Percentiles rank a stretch among this genome's conserved stretches.
These are phyloP conservation scores for Promerops cafer DNA, from an alignment of 2,113 vertebrate species.

Conservation along the genomic window DNA sequence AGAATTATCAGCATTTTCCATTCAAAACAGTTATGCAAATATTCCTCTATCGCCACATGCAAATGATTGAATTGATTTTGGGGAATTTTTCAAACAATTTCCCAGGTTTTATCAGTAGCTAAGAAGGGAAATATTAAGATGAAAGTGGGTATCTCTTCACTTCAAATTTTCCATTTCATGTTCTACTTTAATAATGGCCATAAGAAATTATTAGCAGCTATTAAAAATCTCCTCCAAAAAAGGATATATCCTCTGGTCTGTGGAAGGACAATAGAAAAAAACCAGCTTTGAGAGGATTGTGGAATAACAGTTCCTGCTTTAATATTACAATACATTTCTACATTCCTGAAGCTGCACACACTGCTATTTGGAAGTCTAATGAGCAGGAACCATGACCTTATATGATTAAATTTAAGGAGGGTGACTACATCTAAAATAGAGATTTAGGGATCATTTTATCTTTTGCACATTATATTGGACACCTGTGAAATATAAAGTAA, in stretches of 20 bases:
- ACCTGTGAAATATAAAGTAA: neutral
- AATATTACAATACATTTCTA: neutral
- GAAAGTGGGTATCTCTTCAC: neutral
- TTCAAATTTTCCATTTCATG: neutral
- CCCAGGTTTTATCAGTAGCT: neutral
- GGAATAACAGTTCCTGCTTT: neutral
- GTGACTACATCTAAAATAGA: neutral
- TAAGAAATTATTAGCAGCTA: neutral
- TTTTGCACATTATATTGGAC: neutral
- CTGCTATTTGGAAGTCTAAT: neutral
- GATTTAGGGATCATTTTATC: neutral
- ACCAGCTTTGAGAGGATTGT: neutral
- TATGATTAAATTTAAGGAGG: neutral
- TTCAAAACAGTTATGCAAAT: constrained; percentile 8
- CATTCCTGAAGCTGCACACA: neutral
- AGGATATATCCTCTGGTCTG: neutral
- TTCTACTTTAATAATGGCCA: neutral
- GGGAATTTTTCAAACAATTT: neutral
- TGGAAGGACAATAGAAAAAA: neutral
- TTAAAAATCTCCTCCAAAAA: neutral
- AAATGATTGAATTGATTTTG: neutral
- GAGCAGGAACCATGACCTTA: neutral
- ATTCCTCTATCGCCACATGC: neutral
- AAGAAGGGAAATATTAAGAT: neutral
- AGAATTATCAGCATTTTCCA: neutral